phyloP scores from a whole-genome alignment of 2,888 invertebrate genomes.

The Acanthosepion lycidas region DNA sequence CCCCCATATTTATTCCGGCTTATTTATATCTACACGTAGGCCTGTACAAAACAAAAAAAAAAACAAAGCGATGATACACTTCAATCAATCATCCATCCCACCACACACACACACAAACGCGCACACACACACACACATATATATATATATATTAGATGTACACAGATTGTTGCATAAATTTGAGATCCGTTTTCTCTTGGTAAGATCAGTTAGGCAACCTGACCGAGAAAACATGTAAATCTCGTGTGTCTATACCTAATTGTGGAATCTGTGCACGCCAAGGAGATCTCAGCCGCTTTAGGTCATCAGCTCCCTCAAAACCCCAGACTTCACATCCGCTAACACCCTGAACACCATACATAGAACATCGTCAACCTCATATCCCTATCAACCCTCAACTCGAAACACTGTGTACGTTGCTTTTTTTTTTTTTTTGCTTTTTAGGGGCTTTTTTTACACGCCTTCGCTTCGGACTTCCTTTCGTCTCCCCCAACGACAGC shows the following conservation, averaged over 20 bases:
- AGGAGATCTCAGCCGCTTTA: background rate
- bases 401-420: background rate
- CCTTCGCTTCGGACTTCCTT: background rate
- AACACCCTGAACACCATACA: background rate
- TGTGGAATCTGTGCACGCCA: background rate
- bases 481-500: background rate
- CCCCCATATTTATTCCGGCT: background rate
- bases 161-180: background rate
- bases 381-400: background rate
- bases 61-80: background rate
- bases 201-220: background rate
- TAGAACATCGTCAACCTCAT: background rate
- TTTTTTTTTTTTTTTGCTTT: no score
- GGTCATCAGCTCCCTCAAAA: background rate
- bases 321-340: background rate
- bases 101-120: background rate
- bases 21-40: background rate
- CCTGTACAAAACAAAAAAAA: background rate
- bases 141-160: background rate
- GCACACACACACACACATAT: background rate
- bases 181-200: background rate
- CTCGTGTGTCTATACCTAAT: background rate
- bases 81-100: background rate
- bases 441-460: background rate
- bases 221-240: slow-evolving; percentile 14